Evolutionary conservation across 2,113 vertebrate species (phyloP), one percentile per base, ranked within the genome.

Genomic region (Thomomys bottae): DNA sequence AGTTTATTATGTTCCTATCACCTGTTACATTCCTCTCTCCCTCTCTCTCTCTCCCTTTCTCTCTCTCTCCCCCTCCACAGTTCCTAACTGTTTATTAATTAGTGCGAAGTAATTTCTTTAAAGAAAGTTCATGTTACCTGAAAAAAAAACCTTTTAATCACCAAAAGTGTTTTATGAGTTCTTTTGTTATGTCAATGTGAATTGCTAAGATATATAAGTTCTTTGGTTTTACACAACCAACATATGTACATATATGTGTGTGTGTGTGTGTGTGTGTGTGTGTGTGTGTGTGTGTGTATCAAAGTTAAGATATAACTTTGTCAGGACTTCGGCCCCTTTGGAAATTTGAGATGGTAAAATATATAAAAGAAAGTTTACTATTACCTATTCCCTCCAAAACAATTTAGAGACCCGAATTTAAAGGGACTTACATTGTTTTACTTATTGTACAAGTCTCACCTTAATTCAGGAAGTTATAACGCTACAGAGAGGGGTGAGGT

Each of bases 1-100:
- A 87, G 63, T 90, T 79, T 71, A 77, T 87, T 91, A 71, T 84
- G 80, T 54, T 71, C 2, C 72, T 3, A 1, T 95, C 94, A 96
- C 95, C 96, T 96, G 93, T 95, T 95, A 94, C 63, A 34, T 49
- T 90, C 40, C 11, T 73, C 87, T 80, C 77, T 59, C 75, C 63
- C 68, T 88, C 83, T 81, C 59, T 79, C 64, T 40, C 21, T 11
- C 59, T 68, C n/a, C 40, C 11, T 73, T 88, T 80, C 77, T 59
- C 75, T 67, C 68, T 88, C 83, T 81, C 59, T 79, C 64, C 36
- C 21, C 9, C 59, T 68, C 32, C 71, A 77, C 23, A 54, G 15
- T 84, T 49, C 30, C n/a, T 91, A 59, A 38, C 32, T 87, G 24
- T 83, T 86, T 80, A 70, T 76, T 83, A 87, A 24, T 40, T 67